Conservation (phyloP, 2,797 vertebrate genomes). For the Ibycter americanus region DNA sequence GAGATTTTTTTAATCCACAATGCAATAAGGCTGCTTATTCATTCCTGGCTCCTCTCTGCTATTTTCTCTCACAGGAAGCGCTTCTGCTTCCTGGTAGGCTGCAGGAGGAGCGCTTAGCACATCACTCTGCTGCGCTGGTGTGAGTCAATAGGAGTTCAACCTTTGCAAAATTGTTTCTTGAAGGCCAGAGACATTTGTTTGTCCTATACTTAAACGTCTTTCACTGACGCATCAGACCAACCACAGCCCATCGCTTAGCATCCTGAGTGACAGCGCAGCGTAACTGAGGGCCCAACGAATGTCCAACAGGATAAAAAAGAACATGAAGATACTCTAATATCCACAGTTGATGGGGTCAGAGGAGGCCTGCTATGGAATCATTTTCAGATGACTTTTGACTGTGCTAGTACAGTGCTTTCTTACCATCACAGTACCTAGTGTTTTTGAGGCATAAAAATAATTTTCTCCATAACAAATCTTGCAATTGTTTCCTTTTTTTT, state of each 20-base stretch:
- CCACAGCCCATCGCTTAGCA: neutral
- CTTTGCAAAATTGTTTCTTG: slow-evolving; percentile 62
- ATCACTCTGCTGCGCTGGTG: neutral
- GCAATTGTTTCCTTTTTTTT: neutral
- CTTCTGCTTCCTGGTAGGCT: neutral
- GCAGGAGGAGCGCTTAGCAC: neutral
- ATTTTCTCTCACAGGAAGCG: neutral
- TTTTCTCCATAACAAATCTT: neutral
- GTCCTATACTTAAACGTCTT: neutral
- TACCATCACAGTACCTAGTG: neutral
- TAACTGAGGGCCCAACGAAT: neutral
- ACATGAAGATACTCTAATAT: neutral
- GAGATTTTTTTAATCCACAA: neutral
- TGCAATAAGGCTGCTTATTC: neutral
- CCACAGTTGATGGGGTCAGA: neutral
- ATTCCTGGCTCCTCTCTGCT: slow-evolving; percentile 15
- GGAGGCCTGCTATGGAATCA: neutral
- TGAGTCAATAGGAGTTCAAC: slow-evolving; percentile 4
- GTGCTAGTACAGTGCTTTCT: neutral
- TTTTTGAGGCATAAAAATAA: neutral
- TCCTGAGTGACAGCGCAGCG: neutral
- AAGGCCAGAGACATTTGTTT: slow-evolving; percentile 63
- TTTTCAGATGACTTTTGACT: neutral
- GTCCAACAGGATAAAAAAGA: neutral
- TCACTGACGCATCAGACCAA: slow-evolving; percentile 1